Evolutionary conservation across 23 tunicate species (phyloP).

Genomic region (Botrylloides violaceus): DNA sequence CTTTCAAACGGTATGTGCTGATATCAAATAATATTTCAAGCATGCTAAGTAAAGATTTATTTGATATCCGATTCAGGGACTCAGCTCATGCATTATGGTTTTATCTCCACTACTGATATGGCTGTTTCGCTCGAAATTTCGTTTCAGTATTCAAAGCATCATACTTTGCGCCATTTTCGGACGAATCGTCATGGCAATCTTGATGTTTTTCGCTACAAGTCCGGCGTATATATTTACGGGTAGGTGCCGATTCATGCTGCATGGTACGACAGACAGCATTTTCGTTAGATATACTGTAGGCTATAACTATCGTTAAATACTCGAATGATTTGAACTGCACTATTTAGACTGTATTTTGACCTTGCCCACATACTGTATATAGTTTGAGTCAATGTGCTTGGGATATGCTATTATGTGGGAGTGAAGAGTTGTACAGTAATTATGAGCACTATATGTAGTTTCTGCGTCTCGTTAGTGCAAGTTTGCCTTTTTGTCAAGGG

Average conservation of each 20-base stretch:
- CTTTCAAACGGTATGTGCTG: not conserved
- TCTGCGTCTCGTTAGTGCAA: too few species aligned
- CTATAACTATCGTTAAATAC: too few species aligned
- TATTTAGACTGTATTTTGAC: too few species aligned
- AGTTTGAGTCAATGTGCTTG: too few species aligned
- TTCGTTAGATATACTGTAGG: too few species aligned
- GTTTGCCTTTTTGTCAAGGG: not conserved
- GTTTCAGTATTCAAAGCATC: not conserved
- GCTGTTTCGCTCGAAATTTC: not conserved
- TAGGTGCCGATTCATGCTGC: too few species aligned
- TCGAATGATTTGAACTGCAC: too few species aligned
- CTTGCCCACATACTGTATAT: too few species aligned
- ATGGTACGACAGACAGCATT: too few species aligned
- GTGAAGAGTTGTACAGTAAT: too few species aligned
- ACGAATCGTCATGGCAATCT: not conserved
- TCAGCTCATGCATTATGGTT: not conserved
- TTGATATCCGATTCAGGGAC: not conserved
- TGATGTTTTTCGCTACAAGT: not conserved
- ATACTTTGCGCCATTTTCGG: not conserved
- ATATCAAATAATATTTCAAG: not conserved
- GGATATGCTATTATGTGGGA: too few species aligned
- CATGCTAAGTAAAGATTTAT: not conserved
- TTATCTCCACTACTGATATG: not conserved
- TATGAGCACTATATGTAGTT: too few species aligned
- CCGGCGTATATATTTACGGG: not conserved